A percentile compares a stretch with the other conserved stretches of the same genome.
phyloP scores from a whole-genome alignment of 2,113 vertebrate species.

The Castor canadensis region DNA sequence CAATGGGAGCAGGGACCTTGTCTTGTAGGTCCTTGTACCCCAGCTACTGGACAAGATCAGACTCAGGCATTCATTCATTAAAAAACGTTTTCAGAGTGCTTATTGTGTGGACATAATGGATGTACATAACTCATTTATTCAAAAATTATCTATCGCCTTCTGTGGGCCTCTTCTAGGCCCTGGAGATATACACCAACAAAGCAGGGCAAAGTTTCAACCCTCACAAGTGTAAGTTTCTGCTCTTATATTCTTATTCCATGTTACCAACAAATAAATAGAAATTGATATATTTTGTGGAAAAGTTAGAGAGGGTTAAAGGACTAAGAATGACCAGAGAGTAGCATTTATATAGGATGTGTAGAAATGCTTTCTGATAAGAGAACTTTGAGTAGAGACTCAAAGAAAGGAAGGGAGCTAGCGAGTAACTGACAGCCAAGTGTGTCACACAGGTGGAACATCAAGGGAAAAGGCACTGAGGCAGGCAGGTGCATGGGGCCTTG shows the following conservation, averaged over 20 bases:
- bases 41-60: neutral
- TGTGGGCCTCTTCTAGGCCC: neutral
- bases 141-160: neutral
- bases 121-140: neutral
- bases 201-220: neutral
- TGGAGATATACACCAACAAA: neutral
- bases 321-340: neutral
- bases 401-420: neutral
- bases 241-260: neutral
- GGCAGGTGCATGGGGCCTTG: accelerated
- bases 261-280: neutral
- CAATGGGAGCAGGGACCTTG: neutral
- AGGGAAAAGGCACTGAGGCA: accelerated
- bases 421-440: neutral
- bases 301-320: neutral
- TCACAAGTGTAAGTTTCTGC: neutral
- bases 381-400: neutral
- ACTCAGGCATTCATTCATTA: neutral
- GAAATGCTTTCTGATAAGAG: neutral
- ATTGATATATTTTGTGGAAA: neutral
- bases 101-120: neutral
- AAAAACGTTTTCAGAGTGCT: neutral
- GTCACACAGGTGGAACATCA: too few species aligned
- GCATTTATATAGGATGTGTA: accelerated
- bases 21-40: neutral